phyloP scores from a whole-genome alignment of 2,888 invertebrate species.

The Cheilosia scutellata region DNA sequence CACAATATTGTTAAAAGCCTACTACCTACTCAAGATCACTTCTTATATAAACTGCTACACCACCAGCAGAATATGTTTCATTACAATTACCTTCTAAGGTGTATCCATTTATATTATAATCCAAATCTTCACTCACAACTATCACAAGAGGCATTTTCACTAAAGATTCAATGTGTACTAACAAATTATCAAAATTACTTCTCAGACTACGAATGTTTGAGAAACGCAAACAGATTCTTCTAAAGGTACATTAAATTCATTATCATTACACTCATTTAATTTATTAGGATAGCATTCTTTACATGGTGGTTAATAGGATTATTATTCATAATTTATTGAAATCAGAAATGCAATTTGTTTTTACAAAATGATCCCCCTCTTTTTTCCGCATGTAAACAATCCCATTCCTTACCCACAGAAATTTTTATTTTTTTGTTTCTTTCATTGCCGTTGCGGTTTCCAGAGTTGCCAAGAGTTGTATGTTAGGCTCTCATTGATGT shows the following conservation, averaged over 20 bases:
- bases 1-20: background rate
- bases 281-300: too few relatives aligned
- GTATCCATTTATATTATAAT: background rate
- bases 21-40: background rate
- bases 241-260: too few relatives aligned
- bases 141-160: background rate
- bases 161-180: conserved; percentile 1
- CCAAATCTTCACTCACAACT: too few relatives aligned
- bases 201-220: too few relatives aligned
- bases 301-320: too few relatives aligned
- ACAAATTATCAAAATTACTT: too few relatives aligned
- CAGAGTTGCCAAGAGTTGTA: background rate
- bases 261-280: background rate
- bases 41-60: conserved; percentile 6
- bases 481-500: background rate
- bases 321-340: too few relatives aligned
- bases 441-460: background rate
- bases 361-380: background rate
- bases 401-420: background rate
- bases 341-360: background rate
- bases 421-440: background rate
- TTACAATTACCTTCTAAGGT: background rate
- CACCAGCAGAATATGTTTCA: conserved; percentile 1
- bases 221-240: too few relatives aligned
- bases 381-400: background rate